These are phyloP conservation scores for Tinamus guttatus DNA, from an alignment of 2,113 vertebrate species.

Conservation along the genomic window DNA sequence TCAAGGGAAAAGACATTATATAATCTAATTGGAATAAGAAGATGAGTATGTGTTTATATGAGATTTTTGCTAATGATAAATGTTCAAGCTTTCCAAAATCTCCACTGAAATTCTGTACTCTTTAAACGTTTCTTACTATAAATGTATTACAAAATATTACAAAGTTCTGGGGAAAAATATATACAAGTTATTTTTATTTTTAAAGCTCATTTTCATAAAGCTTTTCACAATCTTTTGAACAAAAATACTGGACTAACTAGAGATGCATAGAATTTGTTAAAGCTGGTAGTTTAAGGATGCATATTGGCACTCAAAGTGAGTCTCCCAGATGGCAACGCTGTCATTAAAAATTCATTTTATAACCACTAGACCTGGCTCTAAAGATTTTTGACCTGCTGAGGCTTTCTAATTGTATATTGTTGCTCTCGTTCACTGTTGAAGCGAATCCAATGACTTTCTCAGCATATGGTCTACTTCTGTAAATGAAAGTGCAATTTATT, in stretches of 20 bases:
- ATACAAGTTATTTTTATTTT: not conserved
- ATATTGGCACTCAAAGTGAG: conserved; percentile 65
- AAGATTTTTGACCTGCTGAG: conserved; percentile 75
- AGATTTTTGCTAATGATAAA: not conserved
- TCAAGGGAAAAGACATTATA: accelerated
- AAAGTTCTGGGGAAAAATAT: not conserved
- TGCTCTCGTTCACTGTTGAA: conserved; percentile 74
- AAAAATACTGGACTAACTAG: conserved; percentile 9
- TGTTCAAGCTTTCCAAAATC: not conserved
- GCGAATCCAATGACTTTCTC: conserved; percentile 63
- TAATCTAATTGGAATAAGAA: not conserved
- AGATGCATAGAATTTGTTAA: conserved; percentile 55
- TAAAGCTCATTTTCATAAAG: not conserved
- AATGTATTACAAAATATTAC: not conserved
- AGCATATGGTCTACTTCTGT: conserved; percentile 35
- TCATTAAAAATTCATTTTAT: conserved; percentile 83
- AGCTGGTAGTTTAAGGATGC: conserved; percentile 50
- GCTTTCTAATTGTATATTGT: conserved; percentile 68
- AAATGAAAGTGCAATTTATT: conserved; percentile 64
- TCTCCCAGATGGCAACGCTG: conserved; percentile 71
- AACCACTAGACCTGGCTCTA: conserved; percentile 71
- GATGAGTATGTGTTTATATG: not conserved
- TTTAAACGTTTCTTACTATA: not conserved
- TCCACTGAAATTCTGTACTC: not conserved
- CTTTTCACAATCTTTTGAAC: conserved; percentile 26